phyloP scores from a whole-genome alignment of 1,140 invertebrate genomes.

The Protaetia brevitarsis region DNA sequence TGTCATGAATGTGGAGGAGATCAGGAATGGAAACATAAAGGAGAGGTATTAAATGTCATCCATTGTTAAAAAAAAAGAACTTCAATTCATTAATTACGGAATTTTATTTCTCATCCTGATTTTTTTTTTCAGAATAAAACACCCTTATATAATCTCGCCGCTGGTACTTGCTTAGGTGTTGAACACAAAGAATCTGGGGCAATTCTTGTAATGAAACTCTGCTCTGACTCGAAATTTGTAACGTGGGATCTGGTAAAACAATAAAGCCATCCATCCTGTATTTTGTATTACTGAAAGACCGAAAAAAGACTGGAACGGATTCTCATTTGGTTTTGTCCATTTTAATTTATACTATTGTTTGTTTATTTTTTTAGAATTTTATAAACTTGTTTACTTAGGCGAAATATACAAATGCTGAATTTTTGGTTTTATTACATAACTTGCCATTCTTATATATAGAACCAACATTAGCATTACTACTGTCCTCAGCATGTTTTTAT shows the following conservation, averaged over 20 bases:
- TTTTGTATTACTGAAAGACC: background rate
- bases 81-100: background rate
- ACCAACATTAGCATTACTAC: no score
- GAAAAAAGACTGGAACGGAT: background rate
- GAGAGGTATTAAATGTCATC: conserved; percentile 51
- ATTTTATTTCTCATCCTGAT: no score
- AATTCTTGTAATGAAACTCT: conserved; percentile 67
- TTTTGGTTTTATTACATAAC: no score
- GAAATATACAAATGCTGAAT: background rate
- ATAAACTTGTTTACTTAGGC: background rate
- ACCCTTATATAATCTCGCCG: conserved; percentile 82
- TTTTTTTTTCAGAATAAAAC: conserved; percentile 58
- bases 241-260: conserved; percentile 72
- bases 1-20: conserved; percentile 88
- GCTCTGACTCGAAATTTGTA: conserved; percentile 59
- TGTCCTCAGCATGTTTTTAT: no score
- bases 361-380: background rate
- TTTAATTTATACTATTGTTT: background rate
- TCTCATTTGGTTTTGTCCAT: background rate
- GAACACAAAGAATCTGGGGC: conserved; percentile 53
- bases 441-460: no score
- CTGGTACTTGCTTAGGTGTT: conserved; percentile 76
- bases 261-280: conserved; percentile 33
- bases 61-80: background rate
- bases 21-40: conserved; percentile 84